Evolutionary conservation across 2,797 vertebrate species (phyloP), one percentile per base, ranked within the genome.

Genomic region (Alcedo atthis): DNA sequence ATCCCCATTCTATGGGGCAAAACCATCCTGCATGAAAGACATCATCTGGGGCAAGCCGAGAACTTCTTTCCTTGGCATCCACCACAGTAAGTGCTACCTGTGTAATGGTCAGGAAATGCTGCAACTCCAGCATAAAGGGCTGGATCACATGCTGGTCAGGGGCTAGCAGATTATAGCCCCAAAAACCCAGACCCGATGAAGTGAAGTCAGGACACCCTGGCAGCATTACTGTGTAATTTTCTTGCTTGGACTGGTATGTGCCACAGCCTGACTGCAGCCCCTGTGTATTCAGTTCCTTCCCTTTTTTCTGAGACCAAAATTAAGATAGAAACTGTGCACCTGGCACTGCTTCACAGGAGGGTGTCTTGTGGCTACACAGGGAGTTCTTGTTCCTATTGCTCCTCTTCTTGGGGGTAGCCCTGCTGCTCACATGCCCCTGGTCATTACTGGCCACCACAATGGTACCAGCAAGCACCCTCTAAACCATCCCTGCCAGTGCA

Each of bases 201-300:
- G 95, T 93, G 83, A 96, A 96, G 57, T 90, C 92, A 94, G 96
- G 96, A 95, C 92, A 95, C 20, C 51, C 78, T 96, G 95, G 93
- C 95, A 95, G 78, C 51, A 58, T 69, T 20, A 92, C 85, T 0
- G 0, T 95, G 66, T 95, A 91, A 95, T 97, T 93, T 96, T 87
- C 85, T 95, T 79, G 76, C 92, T 67, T 71, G 75, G 84, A 77
- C 0, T 21, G 85, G 86, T 68, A 53, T 62, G 85, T 81, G 78
- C 62, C 16, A 2, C 92, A 58, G 83, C 69, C 77, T 93, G 80
- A 94, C 89, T 89, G 76, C 69, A 94, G 84, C 76, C 73, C 68
- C 95, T 94, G 78, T 92, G 75, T 93, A 32, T 74, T 95, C 82
- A 91, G 82, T 78, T 54, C 22, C 2, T 79, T 81, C 59, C 48